These are phyloP conservation scores for Ctenopoma kingsleyae DNA, from an alignment of 2,797 vertebrate genomes.

Conservation along the genomic window DNA sequence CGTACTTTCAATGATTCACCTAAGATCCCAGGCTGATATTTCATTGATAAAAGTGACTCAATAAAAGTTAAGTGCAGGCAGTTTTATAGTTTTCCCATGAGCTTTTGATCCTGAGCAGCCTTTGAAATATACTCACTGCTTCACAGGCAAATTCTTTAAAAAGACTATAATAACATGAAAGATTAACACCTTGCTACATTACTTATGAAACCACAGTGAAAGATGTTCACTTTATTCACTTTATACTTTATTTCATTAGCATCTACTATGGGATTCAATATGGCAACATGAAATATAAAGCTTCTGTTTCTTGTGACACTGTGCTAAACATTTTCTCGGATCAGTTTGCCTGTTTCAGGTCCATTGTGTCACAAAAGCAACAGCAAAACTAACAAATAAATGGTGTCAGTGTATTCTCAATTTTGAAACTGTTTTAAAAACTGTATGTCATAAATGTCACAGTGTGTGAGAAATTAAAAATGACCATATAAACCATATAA, in stretches of 20 bases:
- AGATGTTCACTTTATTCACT: constrained; percentile 23
- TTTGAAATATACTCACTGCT: constrained; percentile 21
- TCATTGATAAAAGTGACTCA: constrained; percentile 14
- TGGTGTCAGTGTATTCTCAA: not conserved
- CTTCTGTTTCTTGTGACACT: not conserved
- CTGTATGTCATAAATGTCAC: not conserved
- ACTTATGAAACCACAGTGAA: constrained; percentile 35
- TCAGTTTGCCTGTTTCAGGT: not conserved
- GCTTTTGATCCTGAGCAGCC: constrained; percentile 39
- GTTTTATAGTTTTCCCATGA: constrained; percentile 18
- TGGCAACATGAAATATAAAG: not conserved
- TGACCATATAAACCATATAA: too few species aligned
- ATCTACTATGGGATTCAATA: constrained; percentile 38
- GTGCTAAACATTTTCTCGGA: not conserved
- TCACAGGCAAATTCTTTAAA: constrained; percentile 28
- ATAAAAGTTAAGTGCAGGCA: not conserved
- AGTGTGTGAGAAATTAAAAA: not conserved
- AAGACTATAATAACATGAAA: constrained; percentile 5
- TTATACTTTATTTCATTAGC: too few species aligned
- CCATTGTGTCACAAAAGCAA: not conserved
- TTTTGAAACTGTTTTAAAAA: not conserved
- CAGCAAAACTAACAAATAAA: not conserved
- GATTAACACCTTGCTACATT: constrained; percentile 38
- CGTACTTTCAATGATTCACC: constrained; percentile 4
- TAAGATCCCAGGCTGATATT: constrained; percentile 28